Percentiles rank a stretch among this genome's conserved stretches.
These are phyloP conservation scores for Scrobipalpa atriplicella DNA, from an alignment of 2,888 invertebrate genomes.

Conservation along the genomic window DNA sequence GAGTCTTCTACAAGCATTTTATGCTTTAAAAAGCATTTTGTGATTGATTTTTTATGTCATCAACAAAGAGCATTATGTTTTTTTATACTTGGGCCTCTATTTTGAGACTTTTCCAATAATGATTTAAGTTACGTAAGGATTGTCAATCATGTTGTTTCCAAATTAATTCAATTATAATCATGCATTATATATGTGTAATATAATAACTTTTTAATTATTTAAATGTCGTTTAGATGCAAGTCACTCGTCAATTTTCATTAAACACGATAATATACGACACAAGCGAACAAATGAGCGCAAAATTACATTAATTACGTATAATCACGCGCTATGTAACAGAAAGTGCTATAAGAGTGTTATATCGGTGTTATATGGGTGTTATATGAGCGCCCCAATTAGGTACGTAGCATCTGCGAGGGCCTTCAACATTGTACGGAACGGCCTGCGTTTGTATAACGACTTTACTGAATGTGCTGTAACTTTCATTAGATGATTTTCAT, in stretches of 20 bases:
- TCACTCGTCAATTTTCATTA: constrained; percentile 28
- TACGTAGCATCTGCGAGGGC: constrained; percentile 15
- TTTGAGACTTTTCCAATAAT: no score
- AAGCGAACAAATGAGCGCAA: constrained; percentile 38
- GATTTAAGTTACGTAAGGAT: no score
- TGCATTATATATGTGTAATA: no score
- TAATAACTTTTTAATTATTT: background rate
- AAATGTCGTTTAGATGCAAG: constrained; percentile 37
- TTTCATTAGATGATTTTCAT: background rate
- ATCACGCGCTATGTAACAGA: constrained; percentile 38
- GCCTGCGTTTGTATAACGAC: constrained; percentile 9
- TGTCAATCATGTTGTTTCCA: no score
- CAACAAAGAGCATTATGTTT: no score
- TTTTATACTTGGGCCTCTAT: no score
- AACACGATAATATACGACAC: constrained; percentile 10
- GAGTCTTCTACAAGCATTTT: no score
- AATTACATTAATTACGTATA: constrained; percentile 44
- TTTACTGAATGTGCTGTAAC: background rate
- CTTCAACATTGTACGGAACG: constrained; percentile 6
- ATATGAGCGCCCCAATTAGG: constrained; percentile 18
- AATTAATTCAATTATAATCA: no score
- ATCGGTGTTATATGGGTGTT: constrained; percentile 1
- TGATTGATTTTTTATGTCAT: no score
- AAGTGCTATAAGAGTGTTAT: constrained; percentile 11
- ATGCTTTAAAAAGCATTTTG: no score